Percentiles rank a stretch among this genome's conserved stretches.
Conservation (phyloP, 1,140 invertebrate genomes). For the Drosophila ficusphila region DNA sequence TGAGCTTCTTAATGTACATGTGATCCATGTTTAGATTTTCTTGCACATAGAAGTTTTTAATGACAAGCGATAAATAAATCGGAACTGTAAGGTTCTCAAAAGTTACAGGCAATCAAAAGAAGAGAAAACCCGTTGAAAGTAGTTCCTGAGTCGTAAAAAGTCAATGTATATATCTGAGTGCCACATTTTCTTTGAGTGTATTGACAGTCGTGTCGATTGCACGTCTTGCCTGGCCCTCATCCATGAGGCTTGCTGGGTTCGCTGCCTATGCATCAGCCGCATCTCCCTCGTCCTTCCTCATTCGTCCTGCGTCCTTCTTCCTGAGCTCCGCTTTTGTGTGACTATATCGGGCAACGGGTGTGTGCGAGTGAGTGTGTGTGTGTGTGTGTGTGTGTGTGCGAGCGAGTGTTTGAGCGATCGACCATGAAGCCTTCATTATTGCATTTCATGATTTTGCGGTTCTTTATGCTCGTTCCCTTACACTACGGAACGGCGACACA, state of each 20-base stretch:
- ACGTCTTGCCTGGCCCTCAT: conserved; percentile 49
- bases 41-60: too few relatives aligned
- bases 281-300: neutral
- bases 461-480: conserved; percentile 73
- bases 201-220: conserved; percentile 66
- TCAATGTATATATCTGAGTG: too few relatives aligned
- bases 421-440: conserved; percentile 83
- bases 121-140: too few relatives aligned
- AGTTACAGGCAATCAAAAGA: too few relatives aligned
- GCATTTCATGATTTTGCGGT: conserved; percentile 82
- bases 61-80: too few relatives aligned
- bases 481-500: conserved; percentile 28
- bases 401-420: conserved; percentile 72
- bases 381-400: conserved; percentile 13
- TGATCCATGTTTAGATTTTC: too few relatives aligned
- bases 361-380: conserved; percentile 5
- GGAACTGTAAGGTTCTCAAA: too few relatives aligned
- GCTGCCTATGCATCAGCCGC: conserved; percentile 12
- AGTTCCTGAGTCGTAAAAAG: too few relatives aligned
- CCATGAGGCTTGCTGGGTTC: conserved; percentile 11
- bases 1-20: too few relatives aligned
- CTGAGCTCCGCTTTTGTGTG: conserved; percentile 12
- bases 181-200: conserved; percentile 2
- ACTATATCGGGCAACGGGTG: conserved; percentile 11
- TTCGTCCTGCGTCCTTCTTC: neutral